These are phyloP conservation scores for Tragelaphus imberbis DNA, from an alignment of 2,113 vertebrate species.

Conservation along the genomic window DNA sequence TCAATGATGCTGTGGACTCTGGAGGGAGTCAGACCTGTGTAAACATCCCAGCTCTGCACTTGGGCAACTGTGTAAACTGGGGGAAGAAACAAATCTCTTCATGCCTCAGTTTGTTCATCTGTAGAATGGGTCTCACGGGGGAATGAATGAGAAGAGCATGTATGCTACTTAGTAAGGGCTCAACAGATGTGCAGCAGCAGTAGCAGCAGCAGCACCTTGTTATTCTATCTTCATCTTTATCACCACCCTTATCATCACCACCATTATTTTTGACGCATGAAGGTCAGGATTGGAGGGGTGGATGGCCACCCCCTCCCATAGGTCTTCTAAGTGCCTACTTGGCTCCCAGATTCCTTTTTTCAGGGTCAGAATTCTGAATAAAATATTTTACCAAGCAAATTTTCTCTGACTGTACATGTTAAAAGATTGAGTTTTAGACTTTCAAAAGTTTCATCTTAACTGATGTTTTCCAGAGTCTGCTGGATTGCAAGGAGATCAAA, in stretches of 20 bases:
- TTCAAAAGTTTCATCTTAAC: background rate
- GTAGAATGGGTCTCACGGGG: background rate
- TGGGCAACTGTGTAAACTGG: background rate
- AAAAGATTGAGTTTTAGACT: background rate
- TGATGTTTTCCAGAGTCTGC: background rate
- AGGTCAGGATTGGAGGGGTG: background rate
- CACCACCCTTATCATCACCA: background rate
- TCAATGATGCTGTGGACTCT: background rate
- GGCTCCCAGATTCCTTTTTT: background rate
- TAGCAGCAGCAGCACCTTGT: fast-evolving
- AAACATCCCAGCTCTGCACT: background rate
- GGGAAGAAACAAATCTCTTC: background rate
- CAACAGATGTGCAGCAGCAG: fast-evolving
- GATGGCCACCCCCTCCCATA: fast-evolving
- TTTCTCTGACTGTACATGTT: background rate
- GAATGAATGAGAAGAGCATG: background rate
- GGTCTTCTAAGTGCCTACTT: background rate
- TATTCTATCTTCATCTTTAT: background rate
- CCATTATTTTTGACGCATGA: background rate
- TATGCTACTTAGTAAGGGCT: background rate
- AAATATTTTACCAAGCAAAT: background rate
- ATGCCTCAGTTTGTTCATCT: background rate
- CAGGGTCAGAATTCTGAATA: background rate
- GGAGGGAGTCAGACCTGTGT: background rate
- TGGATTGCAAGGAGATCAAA: background rate